Base-by-base conservation (phyloP, 1,140 invertebrate species). In the Drosophila willistoni region DNA sequence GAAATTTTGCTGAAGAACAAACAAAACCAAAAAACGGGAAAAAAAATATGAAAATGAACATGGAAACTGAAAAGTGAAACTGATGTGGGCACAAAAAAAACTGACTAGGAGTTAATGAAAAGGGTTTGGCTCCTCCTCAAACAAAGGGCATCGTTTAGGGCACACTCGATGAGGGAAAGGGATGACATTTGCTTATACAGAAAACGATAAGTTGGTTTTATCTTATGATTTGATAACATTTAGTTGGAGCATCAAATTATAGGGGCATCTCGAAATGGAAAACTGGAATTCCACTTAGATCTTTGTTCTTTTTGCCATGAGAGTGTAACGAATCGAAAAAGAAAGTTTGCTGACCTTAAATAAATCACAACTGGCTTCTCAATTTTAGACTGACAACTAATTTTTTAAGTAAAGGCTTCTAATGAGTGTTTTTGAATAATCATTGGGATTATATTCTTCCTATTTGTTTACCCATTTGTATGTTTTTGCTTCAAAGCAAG, bases 21-120 rank as follows among this genome's bases (percentile, higher is more conserved):
- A 68, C 63, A 22, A 13, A 36, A 36, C 7, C 34, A 36, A 36
- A 12, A 64, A 71, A 61, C 71, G 64, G 34, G 71, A 71, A 77
- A 74, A 54, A 66, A 62, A 71, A 51, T 42, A 62, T 42, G 54
- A 55, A 63, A 67, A 63, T 63, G 36, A 64, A 51, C 29, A 64
- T 75, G 63, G 74, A 75, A 78, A 78, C 64, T 68, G 63, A 78
- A 78, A 78, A 78, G 64, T 72, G 68, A 17, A 57, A 34, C 34
- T 36, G 29, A 36, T 51, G 44, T 51, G 44, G 44, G 44, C 44
- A 19, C 44, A 51, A 19, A 19, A 47, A 47, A 51, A 51, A 51
- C 17, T 51, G 44, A 51, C 44, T 51, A 9, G 44, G 44, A 22
- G 44, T 51, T 51, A 51, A 22, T 51, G 44, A 51, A 12, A 12